Percentiles rank a stretch among this genome's conserved stretches.
Evolutionary conservation across 2,797 vertebrate species (phyloP).

Genomic region (Heliangelus exortis): DNA sequence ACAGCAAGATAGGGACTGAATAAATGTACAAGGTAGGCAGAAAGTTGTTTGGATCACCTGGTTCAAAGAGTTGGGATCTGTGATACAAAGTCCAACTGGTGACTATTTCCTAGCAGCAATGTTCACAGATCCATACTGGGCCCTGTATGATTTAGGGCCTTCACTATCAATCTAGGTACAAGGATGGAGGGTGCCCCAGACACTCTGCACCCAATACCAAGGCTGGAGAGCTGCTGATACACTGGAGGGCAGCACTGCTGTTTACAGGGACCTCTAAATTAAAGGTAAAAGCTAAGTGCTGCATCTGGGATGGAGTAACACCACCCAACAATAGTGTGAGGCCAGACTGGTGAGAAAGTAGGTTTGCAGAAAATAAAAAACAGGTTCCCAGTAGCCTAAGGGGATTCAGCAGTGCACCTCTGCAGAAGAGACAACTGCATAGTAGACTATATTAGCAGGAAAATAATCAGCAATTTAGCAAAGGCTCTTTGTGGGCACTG

Average conservation of each 20-base stretch:
- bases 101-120: neutral
- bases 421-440: neutral
- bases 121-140: neutral
- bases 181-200: neutral
- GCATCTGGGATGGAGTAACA: neutral
- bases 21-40: neutral
- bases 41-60: neutral
- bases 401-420: neutral
- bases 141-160: neutral
- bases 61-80: neutral
- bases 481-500: neutral
- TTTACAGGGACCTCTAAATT: neutral
- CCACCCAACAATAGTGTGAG: neutral
- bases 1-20: neutral
- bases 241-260: neutral
- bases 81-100: neutral
- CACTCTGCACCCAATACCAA: too few relatives aligned
- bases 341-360: neutral
- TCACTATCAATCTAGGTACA: neutral
- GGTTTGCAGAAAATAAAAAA: neutral
- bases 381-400: neutral
- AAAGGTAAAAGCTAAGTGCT: neutral
- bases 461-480: neutral
- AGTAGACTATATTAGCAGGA: neutral
- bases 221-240: too few relatives aligned